These are phyloP conservation scores for Allacma fusca DNA, from an alignment of 2,888 invertebrate genomes.

Conservation along the genomic window DNA sequence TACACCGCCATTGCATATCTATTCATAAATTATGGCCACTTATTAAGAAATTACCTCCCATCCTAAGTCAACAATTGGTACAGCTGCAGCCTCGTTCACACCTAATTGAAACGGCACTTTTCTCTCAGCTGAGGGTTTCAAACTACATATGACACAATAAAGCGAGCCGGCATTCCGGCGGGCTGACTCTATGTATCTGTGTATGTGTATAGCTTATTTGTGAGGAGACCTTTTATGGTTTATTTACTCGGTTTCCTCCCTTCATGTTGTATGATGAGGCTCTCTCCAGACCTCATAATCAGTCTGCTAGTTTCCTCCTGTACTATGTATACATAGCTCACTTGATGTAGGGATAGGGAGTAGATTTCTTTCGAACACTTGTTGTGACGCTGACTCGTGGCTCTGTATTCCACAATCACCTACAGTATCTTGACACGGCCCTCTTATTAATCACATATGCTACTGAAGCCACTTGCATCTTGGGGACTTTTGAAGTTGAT, in stretches of 20 bases:
- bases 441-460: too few species aligned
- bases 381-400: neutral
- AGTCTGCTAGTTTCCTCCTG: too few species aligned
- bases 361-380: neutral
- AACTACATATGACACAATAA: neutral
- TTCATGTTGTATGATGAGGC: neutral
- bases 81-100: neutral
- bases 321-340: too few species aligned
- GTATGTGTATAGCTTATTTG: neutral
- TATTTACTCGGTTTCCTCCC: neutral
- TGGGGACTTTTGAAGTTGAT: too few species aligned
- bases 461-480: too few species aligned
- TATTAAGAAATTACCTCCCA: constrained; percentile 16
- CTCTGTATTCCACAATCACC: neutral
- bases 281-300: neutral
- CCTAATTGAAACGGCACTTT: neutral
- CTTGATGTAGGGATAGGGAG: too few species aligned
- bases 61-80: neutral
- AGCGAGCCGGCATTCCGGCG: neutral
- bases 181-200: neutral
- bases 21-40: constrained; percentile 1
- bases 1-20: neutral
- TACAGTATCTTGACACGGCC: too few species aligned
- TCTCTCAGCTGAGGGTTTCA: neutral
- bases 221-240: neutral